A percentile compares a stretch with the other conserved stretches of the same genome.
phyloP scores from a whole-genome alignment of 2,797 vertebrate species.

The Rhinoraja longicauda region DNA sequence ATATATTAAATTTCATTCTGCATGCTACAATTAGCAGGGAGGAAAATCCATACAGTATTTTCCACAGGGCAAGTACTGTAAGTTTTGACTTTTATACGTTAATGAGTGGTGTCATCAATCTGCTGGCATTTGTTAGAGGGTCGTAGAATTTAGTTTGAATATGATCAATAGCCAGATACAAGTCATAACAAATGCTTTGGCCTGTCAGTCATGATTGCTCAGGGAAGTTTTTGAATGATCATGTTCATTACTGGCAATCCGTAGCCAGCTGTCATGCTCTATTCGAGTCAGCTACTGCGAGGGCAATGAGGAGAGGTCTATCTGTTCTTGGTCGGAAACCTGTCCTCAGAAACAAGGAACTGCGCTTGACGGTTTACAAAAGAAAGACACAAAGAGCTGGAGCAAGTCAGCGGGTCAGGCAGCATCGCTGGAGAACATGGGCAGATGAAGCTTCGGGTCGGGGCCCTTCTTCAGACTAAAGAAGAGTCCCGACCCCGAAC shows the following conservation, averaged over 20 bases:
- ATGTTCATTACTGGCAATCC: conserved; percentile 18
- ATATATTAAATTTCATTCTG: conserved; percentile 34
- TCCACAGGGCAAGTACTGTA: conserved; percentile 37
- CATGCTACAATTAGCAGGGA: conserved; percentile 40
- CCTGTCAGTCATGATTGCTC: conserved; percentile 29
- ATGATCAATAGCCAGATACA: conserved; percentile 22
- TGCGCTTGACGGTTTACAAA: no score
- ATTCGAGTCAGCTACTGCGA: not conserved
- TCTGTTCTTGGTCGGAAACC: not conserved
- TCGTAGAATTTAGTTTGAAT: conserved; percentile 14
- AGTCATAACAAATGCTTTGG: conserved; percentile 33
- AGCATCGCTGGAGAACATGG: no score
- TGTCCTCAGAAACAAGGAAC: no score
- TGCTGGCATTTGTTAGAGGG: conserved; percentile 36
- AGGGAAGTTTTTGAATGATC: conserved; percentile 26
- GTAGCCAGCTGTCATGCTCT: not conserved
- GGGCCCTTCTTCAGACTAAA: no score
- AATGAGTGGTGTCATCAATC: conserved; percentile 40
- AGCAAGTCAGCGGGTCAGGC: no score
- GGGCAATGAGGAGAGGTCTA: not conserved
- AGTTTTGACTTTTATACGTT: conserved; percentile 37
- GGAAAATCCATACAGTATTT: conserved; percentile 34
- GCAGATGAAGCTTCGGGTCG: no score
- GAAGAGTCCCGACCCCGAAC: no score
- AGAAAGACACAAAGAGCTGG: no score